These are phyloP conservation scores for Telmatochromis sp. DNA, from an alignment of 2,113 vertebrate species.

Conservation along the genomic window DNA sequence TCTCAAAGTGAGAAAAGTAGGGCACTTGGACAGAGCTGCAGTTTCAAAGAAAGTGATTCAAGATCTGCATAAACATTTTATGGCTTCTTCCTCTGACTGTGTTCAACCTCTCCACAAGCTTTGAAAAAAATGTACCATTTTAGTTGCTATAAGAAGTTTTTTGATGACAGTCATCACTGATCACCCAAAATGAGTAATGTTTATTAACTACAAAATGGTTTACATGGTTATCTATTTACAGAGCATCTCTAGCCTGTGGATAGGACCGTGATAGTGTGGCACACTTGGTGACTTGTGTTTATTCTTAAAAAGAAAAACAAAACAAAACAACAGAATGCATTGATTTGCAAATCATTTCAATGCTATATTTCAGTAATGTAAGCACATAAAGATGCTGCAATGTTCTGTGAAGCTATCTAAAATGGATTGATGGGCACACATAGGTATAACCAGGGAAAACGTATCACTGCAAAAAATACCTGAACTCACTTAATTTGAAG, in stretches of 20 bases:
- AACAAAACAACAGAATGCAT: not conserved
- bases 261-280: not conserved
- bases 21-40: not conserved
- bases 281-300: not conserved
- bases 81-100: not conserved
- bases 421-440: not conserved
- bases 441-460: not conserved
- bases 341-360: not conserved
- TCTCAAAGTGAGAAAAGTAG: not conserved
- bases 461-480: not conserved
- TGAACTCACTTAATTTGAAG: not conserved
- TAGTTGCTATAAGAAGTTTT: not conserved
- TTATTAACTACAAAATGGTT: not conserved
- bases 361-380: not conserved
- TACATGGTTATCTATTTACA: not conserved
- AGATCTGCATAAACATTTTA: not conserved
- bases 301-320: not conserved
- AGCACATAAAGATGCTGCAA: not conserved
- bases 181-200: not conserved
- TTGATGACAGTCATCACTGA: not conserved
- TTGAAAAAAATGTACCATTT: not conserved
- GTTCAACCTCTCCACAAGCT: not conserved
- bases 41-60: not conserved
- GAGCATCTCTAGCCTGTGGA: not conserved
- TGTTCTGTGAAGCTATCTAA: not conserved